These are phyloP conservation scores for Adelphocoris suturalis DNA, from an alignment of 2,888 invertebrate genomes.

Conservation along the genomic window DNA sequence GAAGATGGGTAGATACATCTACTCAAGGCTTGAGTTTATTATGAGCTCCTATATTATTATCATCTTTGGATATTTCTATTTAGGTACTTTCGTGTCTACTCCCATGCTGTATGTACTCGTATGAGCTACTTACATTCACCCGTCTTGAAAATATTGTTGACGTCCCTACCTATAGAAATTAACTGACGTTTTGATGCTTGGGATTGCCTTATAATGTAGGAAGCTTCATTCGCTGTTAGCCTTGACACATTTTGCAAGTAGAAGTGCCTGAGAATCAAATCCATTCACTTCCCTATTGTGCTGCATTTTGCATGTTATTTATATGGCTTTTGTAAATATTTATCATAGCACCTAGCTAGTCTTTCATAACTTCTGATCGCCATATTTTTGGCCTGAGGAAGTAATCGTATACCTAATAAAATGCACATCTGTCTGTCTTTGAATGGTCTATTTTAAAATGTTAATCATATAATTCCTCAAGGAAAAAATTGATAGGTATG, in stretches of 20 bases:
- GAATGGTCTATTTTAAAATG: neutral
- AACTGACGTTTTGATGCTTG: slow-evolving; percentile 24
- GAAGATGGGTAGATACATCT: neutral
- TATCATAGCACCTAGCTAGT: neutral
- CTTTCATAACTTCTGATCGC: slow-evolving; percentile 18
- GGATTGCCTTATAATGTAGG: slow-evolving; percentile 12
- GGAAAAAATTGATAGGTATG: neutral
- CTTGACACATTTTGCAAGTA: slow-evolving; percentile 13
- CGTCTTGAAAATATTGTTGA: neutral
- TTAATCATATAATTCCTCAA: neutral
- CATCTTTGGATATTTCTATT: neutral
- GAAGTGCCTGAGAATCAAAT: slow-evolving; percentile 44
- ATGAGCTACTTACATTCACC: neutral
- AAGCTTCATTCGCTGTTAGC: slow-evolving; percentile 37
- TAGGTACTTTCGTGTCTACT: neutral
- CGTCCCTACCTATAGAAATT: neutral
- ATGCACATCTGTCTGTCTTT: slow-evolving; percentile 4
- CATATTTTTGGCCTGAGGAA: neutral
- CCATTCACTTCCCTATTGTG: slow-evolving; percentile 20
- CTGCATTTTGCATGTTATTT: slow-evolving; percentile 1
- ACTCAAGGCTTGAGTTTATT: neutral
- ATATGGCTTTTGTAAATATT: neutral
- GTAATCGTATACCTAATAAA: neutral
- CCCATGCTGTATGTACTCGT: neutral
- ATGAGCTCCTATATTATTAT: neutral